Percentiles rank a stretch among this genome's conserved stretches.
phyloP scores from a whole-genome alignment of 2,888 invertebrate genomes.

The Brachynemurus nebulosus region DNA sequence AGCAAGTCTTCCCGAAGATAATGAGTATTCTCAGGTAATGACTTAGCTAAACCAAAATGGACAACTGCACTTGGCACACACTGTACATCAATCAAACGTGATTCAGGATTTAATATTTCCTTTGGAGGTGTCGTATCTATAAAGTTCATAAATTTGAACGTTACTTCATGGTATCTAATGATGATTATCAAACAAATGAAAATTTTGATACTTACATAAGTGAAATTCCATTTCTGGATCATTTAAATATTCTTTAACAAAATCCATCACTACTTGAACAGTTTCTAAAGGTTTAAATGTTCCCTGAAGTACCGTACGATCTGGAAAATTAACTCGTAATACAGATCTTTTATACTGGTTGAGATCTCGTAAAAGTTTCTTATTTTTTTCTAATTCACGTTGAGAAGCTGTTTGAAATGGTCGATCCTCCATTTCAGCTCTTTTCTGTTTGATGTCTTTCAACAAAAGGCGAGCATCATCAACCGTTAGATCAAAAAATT shows the following conservation, averaged over 20 bases:
- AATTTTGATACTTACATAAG: slow-evolving; percentile 51
- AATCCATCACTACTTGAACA: slow-evolving; percentile 53
- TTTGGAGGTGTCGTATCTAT: slow-evolving; percentile 78
- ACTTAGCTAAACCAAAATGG: slow-evolving; percentile 48
- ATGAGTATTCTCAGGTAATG: slow-evolving; percentile 25
- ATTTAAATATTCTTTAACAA: slow-evolving; percentile 56
- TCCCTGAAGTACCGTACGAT: slow-evolving; percentile 73
- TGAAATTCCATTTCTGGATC: slow-evolving; percentile 54
- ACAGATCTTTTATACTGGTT: slow-evolving; percentile 61
- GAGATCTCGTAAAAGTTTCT: slow-evolving; percentile 40
- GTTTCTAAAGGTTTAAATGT: slow-evolving; percentile 66
- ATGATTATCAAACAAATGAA: slow-evolving; percentile 2
- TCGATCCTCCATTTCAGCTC: slow-evolving; percentile 51
- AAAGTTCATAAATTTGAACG: slow-evolving; percentile 19
- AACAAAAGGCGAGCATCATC: slow-evolving; percentile 66
- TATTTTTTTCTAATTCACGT: slow-evolving; percentile 43
- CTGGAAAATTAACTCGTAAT: slow-evolving; percentile 76
- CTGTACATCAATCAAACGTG: slow-evolving; percentile 53
- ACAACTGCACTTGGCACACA: slow-evolving; percentile 67
- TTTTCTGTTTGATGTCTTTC: slow-evolving; percentile 52
- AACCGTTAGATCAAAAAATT: slow-evolving; percentile 76
- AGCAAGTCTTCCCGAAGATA: slow-evolving; percentile 47
- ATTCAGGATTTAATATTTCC: slow-evolving; percentile 43
- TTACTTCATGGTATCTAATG: neutral
- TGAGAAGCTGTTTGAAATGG: slow-evolving; percentile 56